A percentile compares a stretch with the other conserved stretches of the same genome.
These are phyloP conservation scores for Lacerta viridis DNA, from an alignment of 2,797 vertebrate species.

Conservation along the genomic window DNA sequence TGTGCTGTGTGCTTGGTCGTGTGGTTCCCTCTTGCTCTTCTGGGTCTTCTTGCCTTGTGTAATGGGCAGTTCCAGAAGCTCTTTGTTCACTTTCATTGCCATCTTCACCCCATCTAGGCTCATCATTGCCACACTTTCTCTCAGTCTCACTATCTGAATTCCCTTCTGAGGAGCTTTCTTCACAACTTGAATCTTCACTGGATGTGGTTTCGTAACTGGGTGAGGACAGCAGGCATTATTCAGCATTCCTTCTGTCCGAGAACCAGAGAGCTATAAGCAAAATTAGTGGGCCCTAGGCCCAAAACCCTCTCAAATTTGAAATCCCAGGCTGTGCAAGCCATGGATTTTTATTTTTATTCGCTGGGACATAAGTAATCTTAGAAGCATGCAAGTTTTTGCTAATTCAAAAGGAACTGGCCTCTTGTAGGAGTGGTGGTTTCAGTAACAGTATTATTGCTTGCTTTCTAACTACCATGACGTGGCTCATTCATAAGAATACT, in stretches of 20 bases:
- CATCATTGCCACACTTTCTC: constrained; percentile 20
- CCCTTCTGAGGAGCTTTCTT: constrained; percentile 85
- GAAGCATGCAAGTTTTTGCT: constrained; percentile 15
- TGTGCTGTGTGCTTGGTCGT: constrained; percentile 25
- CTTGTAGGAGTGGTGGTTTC: background rate
- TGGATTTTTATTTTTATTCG: constrained; percentile 8
- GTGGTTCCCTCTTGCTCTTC: constrained; percentile 39
- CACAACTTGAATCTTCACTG: constrained; percentile 94
- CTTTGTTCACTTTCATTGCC: constrained; percentile 5
- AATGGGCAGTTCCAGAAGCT: background rate
- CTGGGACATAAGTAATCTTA: background rate
- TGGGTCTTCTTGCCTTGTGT: rapidly evolving
- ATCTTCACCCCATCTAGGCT: constrained; percentile 34
- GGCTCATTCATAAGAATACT: background rate
- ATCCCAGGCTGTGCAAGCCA: background rate
- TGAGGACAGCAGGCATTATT: constrained; percentile 72
- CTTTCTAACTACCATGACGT: background rate
- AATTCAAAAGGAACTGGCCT: constrained; percentile 16
- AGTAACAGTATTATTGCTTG: background rate
- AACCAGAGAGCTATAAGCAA: constrained; percentile 32
- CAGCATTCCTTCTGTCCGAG: constrained; percentile 6
- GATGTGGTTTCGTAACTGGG: constrained; percentile 95
- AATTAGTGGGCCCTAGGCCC: background rate
- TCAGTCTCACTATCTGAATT: constrained; percentile 76
- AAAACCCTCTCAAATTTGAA: background rate